Evolutionary conservation across 2,797 vertebrate species (phyloP).

Genomic region (Anabacerthia variegaticeps): DNA sequence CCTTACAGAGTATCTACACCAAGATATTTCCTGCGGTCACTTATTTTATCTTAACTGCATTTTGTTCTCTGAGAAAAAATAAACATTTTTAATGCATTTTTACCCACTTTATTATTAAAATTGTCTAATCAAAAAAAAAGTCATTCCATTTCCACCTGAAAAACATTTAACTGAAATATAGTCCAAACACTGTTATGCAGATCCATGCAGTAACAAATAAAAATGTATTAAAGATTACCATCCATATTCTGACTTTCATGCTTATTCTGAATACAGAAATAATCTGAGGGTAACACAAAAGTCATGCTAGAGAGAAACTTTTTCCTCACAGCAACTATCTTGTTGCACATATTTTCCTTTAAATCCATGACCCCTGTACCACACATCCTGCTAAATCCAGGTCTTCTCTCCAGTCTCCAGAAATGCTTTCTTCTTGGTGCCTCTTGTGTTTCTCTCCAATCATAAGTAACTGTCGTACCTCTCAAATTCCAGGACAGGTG

Average conservation of each 20-base stretch:
- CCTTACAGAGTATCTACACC: rapidly evolving
- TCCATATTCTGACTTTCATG: neutral
- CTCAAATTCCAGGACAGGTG: neutral
- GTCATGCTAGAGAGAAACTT: neutral
- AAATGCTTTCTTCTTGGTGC: neutral
- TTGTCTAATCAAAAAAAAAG: neutral
- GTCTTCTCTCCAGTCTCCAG: neutral
- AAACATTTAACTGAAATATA: neutral
- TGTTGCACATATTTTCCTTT: neutral
- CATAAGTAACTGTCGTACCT: neutral
- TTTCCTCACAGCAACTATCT: neutral
- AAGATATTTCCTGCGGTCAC: neutral
- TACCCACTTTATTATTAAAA: neutral
- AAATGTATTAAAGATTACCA: neutral
- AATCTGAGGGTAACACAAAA: neutral
- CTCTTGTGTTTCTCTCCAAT: neutral
- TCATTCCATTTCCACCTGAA: neutral
- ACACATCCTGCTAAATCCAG: neutral
- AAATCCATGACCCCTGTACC: neutral
- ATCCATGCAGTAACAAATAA: neutral
- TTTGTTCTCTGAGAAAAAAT: neutral
- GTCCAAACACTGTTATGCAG: neutral
- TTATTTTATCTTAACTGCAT: neutral
- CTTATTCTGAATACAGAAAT: neutral
- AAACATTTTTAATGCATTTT: neutral